These are phyloP conservation scores for Physocephala rufipes DNA, from an alignment of 2,888 invertebrate species.

Conservation along the genomic window DNA sequence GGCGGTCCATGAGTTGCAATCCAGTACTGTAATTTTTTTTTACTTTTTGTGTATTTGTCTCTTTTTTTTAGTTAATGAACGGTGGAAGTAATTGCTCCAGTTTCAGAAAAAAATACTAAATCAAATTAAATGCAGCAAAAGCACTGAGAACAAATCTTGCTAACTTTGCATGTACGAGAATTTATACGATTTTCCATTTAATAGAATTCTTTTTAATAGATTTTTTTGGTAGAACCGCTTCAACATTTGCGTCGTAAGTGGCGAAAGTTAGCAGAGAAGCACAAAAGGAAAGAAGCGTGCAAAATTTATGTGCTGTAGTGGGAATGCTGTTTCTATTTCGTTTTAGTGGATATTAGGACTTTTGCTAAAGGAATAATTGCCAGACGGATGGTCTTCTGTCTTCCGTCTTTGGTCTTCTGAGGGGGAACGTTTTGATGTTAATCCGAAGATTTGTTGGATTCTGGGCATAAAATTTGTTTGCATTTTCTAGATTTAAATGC, in stretches of 20 bases:
- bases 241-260: no score
- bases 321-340: background rate
- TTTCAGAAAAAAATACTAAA: slow-evolving; percentile 14
- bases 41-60: background rate
- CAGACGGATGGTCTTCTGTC: background rate
- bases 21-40: background rate
- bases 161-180: slow-evolving; percentile 10
- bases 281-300: background rate
- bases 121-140: slow-evolving; percentile 29
- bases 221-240: no score
- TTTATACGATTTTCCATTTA: no score
- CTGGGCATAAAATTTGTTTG: no score
- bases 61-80: slow-evolving; percentile 13
- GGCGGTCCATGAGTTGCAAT: no score
- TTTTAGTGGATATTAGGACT: background rate
- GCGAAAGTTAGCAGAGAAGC: background rate
- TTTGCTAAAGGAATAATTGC: background rate
- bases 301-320: slow-evolving; percentile 11
- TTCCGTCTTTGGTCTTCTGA: no score
- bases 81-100: slow-evolving; percentile 19
- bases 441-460: no score
- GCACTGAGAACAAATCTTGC: background rate
- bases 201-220: no score
- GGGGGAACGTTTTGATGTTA: no score
- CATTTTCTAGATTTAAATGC: no score